Evolutionary conservation across 2,888 invertebrate genomes (phyloP), one percentile per base, ranked within the genome.

Genomic region (Tetrapedia diversipes): DNA sequence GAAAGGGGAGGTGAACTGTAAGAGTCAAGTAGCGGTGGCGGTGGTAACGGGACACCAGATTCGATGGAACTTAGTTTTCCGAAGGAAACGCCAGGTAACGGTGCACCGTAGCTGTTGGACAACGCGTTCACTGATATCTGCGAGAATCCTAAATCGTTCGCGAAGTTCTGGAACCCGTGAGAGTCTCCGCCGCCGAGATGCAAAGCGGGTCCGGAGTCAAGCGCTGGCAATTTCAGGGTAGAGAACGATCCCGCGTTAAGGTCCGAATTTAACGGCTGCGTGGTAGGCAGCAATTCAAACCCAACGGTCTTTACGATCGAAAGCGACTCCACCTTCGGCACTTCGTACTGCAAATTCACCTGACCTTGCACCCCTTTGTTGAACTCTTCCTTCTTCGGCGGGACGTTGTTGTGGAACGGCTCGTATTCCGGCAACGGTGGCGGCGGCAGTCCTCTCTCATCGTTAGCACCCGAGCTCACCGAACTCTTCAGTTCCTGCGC

Each of bases 41-140:
- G 79, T 7, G 83, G 76, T 7, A 73, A n/a, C 24, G 70, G 41
- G 49, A 67, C 14, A 14, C 63, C 76, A 8, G 78, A 47, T 6
- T 66, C 64, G 19, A 77, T 53, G 0, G 92, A 89, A 80, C 92
- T 92, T 7, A 59, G 6, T 83, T 93, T 92, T 37, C 92, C 88
- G n/a, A 92, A 91, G 43, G 91, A 89, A 70, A 88, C 37, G 16
- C 67, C 45, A 1, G 74, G 34, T 43, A 79, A 77, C 3, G 84
- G 82, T 34, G 57, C 61, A 0, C 86, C 86, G n/a, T 87, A 87
- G 45, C 59, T 77, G 14, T 59, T 79, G 1, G 86, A 69, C 1
- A 84, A 70, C 11, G 56, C 57, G 6, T 76, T 73, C 2, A 74
- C 57, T n/a, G 88, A 85, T 24, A 87, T 59, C 41, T 89, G 88